Evolutionary conservation across 1,140 invertebrate genomes (phyloP), one percentile per base, ranked within the genome.

Genomic region (Diabrotica undecimpunctata): DNA sequence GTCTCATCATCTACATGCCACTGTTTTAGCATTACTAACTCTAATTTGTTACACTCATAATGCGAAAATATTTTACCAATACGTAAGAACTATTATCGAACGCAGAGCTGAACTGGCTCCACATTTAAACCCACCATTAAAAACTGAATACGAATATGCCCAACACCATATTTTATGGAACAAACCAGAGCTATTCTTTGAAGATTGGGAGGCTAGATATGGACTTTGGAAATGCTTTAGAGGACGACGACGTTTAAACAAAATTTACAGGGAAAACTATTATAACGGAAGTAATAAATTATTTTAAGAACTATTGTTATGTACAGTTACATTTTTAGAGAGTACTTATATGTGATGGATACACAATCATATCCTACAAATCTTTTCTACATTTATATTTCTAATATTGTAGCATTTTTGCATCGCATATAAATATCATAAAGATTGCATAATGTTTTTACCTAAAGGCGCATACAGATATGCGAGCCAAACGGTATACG

Each of bases 151-250:
- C 65, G 79, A 80, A 35, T 82, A 84, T 46, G 81, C 81, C 0
- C 73, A 80, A 6, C 81, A 86, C 69, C 82, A 86, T 58, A 77
- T 85, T 8, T 76, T 82, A 0, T 86, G 83, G 83, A 81, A 85
- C 67, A 86, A 87, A 52, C 80, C 83, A 0, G 83, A 85, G 7
- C 66, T 87, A 0, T 86, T 85, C 70, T 85, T 86, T 37, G 79
- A 85, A 35, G 84, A 87, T 68, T 86, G 85, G 85, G 83, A 86
- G 67, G 78, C 83, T 5, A 76, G 86, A 41, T 87, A 84, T 61
- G 85, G 83, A 5, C 70, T 87, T 5, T 86, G 85, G 85, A 86
- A 84, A 74, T 81, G 81, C 69, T 87, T 87, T 69, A 58, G 54
- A 38, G 41, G n/a, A 10, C 3, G 6, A 46, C 2, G 41, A 4